Evolutionary conservation across 1,140 invertebrate species (phyloP).

Genomic region (Platyura marginata): DNA sequence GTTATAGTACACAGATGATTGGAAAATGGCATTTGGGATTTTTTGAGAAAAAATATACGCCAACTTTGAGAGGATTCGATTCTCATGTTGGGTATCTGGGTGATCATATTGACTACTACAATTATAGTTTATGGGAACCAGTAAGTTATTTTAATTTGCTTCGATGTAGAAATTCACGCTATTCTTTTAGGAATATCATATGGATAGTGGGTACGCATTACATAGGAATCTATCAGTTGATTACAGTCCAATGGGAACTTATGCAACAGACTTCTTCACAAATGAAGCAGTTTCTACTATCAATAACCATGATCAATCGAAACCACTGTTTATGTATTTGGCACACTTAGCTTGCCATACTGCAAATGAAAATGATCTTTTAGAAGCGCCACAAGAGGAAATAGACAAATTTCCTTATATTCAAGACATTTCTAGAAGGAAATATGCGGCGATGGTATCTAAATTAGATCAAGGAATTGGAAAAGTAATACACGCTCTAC

Average conservation of each 20-base stretch:
- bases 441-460: conserved; percentile 70
- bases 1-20: conserved; percentile 65
- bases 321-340: conserved; percentile 62
- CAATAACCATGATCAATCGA: conserved; percentile 32
- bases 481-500: conserved; percentile 48
- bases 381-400: conserved; percentile 61
- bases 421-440: conserved; percentile 44
- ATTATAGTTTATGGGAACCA: conserved; percentile 38
- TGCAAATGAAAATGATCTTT: conserved; percentile 40
- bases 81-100: conserved; percentile 70
- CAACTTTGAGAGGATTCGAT: conserved; percentile 62
- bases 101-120: conserved; percentile 67
- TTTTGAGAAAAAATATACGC: conserved; percentile 49
- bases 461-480: conserved; percentile 66
- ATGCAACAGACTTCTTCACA: conserved; percentile 63
- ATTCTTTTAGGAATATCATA: neutral
- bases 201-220: neutral
- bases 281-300: conserved; percentile 51
- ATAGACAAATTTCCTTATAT: conserved; percentile 58
- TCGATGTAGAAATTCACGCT: neutral
- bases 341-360: conserved; percentile 64
- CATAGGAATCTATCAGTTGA: neutral
- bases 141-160: conserved; percentile 17
- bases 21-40: conserved; percentile 88
- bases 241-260: conserved; percentile 14